phyloP scores from a whole-genome alignment of 2,797 vertebrate genomes.

The Moxostoma hubbsi region DNA sequence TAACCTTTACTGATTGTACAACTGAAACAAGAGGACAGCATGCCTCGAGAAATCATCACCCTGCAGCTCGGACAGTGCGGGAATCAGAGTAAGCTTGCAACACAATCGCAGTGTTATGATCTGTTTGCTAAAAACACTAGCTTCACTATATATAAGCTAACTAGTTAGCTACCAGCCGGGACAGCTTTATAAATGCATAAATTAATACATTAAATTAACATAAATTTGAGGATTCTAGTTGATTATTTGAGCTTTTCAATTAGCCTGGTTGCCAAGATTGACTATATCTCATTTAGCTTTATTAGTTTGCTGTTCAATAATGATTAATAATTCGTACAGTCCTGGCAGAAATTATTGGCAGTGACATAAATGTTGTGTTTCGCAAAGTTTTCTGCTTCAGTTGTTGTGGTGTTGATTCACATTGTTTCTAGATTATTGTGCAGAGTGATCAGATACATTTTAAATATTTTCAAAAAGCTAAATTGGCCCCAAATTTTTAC shows the following conservation, averaged over 20 bases:
- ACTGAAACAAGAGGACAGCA: conserved; percentile 61
- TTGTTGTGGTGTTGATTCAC: no score
- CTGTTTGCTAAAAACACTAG: not conserved
- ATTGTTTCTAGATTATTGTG: no score
- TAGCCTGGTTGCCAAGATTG: not conserved
- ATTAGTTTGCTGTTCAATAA: not conserved
- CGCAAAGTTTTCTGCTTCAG: no score
- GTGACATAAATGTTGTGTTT: no score
- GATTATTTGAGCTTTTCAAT: not conserved
- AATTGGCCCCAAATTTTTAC: no score
- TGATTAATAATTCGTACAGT: not conserved
- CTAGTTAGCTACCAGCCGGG: conserved; percentile 8
- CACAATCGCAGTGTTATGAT: not conserved
- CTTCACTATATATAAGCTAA: not conserved
- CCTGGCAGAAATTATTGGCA: no score
- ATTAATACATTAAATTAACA: not conserved
- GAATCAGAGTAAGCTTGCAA: conserved; percentile 87
- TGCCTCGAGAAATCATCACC: conserved; percentile 97
- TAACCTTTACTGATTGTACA: not conserved
- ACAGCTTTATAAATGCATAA: not conserved
- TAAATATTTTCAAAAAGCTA: no score
- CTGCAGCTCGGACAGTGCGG: conserved; percentile 96
- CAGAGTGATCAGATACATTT: no score
- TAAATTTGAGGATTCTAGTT: not conserved
- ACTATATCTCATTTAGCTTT: not conserved